phyloP scores from a whole-genome alignment of 2,888 invertebrate genomes.

The Ophion obscuratus region DNA sequence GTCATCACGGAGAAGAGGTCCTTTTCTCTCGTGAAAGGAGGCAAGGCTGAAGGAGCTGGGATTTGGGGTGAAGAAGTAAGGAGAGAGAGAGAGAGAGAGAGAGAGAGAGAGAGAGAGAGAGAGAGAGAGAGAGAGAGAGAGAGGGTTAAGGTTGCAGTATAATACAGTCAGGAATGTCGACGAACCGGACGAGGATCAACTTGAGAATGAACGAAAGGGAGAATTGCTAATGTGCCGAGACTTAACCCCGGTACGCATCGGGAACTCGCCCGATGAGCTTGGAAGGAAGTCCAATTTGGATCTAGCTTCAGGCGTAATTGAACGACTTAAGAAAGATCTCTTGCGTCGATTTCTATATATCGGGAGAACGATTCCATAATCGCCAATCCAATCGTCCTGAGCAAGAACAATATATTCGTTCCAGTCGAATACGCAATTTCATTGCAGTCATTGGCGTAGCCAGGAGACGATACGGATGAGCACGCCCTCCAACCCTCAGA shows the following conservation, averaged over 20 bases:
- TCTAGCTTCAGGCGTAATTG: conserved; percentile 30
- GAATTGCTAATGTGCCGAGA: conserved; percentile 61
- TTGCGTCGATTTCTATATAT: too few relatives aligned
- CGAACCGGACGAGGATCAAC: conserved; percentile 61
- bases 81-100: background rate
- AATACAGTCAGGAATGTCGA: conserved; percentile 65
- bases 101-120: conserved; percentile 1
- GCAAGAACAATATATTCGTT: too few relatives aligned
- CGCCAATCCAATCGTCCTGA: too few relatives aligned
- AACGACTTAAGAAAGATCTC: too few relatives aligned
- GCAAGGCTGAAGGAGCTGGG: background rate
- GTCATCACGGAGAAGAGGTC: conserved; percentile 44
- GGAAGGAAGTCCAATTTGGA: conserved; percentile 45
- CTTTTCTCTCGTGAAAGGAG: conserved; percentile 44
- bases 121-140: conserved; percentile 49
- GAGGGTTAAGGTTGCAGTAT: conserved; percentile 57
- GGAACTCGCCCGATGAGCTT: conserved; percentile 46
- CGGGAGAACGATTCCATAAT: too few relatives aligned
- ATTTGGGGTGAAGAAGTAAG: background rate
- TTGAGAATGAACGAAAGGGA: conserved; percentile 58
- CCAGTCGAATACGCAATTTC: too few relatives aligned
- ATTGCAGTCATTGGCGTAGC: too few relatives aligned
- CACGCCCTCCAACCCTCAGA: too few relatives aligned
- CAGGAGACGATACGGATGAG: too few relatives aligned
- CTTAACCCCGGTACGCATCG: conserved; percentile 18